These are phyloP conservation scores for Eospalax fontanierii DNA, from an alignment of 2,797 vertebrate species.

Conservation along the genomic window DNA sequence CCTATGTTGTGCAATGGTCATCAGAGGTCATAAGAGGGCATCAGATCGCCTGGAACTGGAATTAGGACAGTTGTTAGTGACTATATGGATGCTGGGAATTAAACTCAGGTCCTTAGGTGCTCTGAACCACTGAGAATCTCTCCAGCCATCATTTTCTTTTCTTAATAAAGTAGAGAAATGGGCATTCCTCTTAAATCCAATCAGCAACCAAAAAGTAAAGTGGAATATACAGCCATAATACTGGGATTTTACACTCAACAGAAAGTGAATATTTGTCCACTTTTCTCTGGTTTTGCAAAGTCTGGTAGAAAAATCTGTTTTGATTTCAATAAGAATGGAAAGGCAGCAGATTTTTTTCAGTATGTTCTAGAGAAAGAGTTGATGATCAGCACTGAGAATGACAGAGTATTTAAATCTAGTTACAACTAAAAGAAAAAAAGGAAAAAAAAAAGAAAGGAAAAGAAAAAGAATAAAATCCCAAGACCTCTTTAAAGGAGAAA, in stretches of 20 bases:
- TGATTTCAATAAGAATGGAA: neutral
- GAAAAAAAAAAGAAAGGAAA: neutral
- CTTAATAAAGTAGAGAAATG: neutral
- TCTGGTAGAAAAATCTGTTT: neutral
- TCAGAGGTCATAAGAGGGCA: too few relatives aligned
- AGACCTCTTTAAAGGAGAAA: neutral
- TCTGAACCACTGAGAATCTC: too few relatives aligned
- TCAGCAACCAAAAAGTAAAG: constrained; percentile 2
- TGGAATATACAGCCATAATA: neutral
- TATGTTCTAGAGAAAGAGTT: neutral
- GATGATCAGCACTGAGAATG: neutral
- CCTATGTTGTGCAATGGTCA: too few relatives aligned
- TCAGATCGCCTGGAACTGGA: too few relatives aligned
- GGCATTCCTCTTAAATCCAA: neutral
- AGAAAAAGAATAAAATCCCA: neutral
- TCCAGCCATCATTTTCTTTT: too few relatives aligned
- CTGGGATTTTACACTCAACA: neutral
- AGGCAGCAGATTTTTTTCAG: neutral
- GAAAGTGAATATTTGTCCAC: neutral
- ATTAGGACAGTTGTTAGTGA: too few relatives aligned
- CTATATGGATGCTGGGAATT: too few relatives aligned
- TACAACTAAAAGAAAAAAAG: neutral
- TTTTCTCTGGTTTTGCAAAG: neutral
- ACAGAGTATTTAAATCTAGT: constrained; percentile 8
- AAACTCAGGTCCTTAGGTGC: too few relatives aligned